Conservation (phyloP, 2,113 vertebrate genomes). For the Phalacrocorax carbo region DNA sequence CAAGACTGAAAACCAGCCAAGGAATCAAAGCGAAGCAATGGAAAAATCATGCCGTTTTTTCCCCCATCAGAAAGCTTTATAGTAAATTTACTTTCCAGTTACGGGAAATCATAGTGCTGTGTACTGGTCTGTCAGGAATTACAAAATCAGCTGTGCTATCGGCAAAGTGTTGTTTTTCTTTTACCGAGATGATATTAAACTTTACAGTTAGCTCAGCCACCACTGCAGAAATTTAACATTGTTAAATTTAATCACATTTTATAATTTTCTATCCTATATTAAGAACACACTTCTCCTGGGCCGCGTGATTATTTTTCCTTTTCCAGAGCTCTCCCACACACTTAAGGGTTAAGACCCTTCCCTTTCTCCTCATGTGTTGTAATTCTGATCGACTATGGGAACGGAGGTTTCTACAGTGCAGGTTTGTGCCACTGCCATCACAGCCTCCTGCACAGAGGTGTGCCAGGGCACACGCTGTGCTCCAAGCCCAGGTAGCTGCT, state of each 20-base stretch:
- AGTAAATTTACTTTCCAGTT: neutral
- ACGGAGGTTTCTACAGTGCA: neutral
- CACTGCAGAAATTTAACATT: neutral
- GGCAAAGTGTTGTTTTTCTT: neutral
- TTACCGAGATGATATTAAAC: neutral
- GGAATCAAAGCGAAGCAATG: neutral
- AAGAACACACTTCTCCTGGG: neutral
- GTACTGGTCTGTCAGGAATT: neutral
- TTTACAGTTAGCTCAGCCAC: neutral
- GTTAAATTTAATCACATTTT: neutral
- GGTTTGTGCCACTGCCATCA: neutral
- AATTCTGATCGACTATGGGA: neutral
- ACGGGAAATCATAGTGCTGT: neutral
- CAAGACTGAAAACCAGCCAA: neutral
- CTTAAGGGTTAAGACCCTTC: neutral
- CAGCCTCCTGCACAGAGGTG: neutral
- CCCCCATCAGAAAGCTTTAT: neutral
- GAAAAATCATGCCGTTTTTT: neutral
- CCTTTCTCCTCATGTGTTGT: rapidly evolving
- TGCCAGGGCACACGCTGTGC: neutral
- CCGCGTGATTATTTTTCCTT: neutral
- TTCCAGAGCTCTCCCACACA: neutral
- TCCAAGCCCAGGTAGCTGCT: neutral
- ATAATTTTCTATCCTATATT: neutral
- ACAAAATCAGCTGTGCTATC: neutral